Evolutionary conservation across 2,888 invertebrate species (phyloP), one percentile per base, ranked within the genome.

Genomic region (Agrochola lota): DNA sequence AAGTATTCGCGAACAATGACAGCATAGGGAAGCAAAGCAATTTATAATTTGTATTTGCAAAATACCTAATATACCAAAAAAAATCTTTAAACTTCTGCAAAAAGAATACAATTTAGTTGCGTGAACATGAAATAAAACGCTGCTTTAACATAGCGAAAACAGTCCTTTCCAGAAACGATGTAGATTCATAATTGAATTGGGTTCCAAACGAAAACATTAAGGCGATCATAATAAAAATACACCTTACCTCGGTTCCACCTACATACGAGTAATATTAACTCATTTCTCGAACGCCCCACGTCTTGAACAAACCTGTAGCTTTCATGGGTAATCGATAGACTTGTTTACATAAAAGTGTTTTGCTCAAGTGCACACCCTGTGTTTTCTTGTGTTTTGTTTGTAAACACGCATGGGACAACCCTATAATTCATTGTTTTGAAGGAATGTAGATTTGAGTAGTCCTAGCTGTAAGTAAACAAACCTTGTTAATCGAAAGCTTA

Each of bases 341-440:
- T 62, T 74, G 74, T 85, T 85, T 85, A 85, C 85, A 46, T 62
- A 72, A 85, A 70, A 82, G 15, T 74, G 64, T 82, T 77, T 74
- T 82, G 60, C 71, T 71, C 66, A 46, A 62, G 70, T 70, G 59
- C 77, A 63, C 83, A 57, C 82, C 69, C 55, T 26, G 40, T 69
- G 12, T 63, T 71, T 75, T 26, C 60, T 59, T 70, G 49, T 30
- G 20, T 64, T 46, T 23, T 78, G 59, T 80, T 82, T 84, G 74
- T 75, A 67, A 84, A 84, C 49, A 74, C 26, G 35, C 17, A 23
- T n/a, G 26, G 20, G 66, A 26, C 23, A 57, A 8, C 26, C 67
- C 78, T 68, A 78, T 68, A 52, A 83, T 63, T 83, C 20, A 80
- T 79, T 79, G 64, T 82, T 59, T 46, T 60, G 30, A 40, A 67